A percentile compares a stretch with the other conserved stretches of the same genome.
These are phyloP conservation scores for Sphyrna mokarran DNA, from an alignment of 2,113 vertebrate species.

Conservation along the genomic window DNA sequence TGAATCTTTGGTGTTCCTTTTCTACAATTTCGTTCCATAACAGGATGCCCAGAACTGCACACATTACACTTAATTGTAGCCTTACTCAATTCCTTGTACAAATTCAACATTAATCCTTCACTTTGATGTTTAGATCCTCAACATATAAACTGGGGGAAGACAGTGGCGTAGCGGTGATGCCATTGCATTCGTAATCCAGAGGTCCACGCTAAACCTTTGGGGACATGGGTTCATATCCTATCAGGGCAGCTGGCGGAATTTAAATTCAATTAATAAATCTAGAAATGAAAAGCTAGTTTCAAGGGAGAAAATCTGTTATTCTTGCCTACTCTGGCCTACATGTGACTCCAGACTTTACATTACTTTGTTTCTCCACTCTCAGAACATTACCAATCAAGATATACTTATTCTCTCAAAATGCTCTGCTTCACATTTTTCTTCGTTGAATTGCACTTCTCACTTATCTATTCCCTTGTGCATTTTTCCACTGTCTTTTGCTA, in stretches of 20 bases:
- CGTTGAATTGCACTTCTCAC: neutral
- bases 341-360: too few relatives aligned
- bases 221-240: neutral
- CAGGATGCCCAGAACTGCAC: neutral
- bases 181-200: neutral
- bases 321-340: too few relatives aligned
- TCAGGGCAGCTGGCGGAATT: neutral
- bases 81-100: neutral
- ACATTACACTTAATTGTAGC: neutral
- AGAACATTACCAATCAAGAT: neutral
- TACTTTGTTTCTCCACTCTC: neutral
- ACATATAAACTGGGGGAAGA: neutral
- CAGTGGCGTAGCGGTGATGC: neutral
- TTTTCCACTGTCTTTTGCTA: neutral
- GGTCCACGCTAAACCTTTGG: too few relatives aligned
- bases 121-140: neutral
- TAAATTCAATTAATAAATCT: neutral
- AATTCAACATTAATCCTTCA: neutral
- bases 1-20: neutral
- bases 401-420: neutral
- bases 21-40: neutral
- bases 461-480: neutral
- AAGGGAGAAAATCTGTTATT: too few relatives aligned
- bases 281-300: too few relatives aligned
- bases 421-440: neutral